A percentile compares a stretch with the other conserved stretches of the same genome.
Evolutionary conservation across 1,140 invertebrate genomes (phyloP).

Genomic region (Hypothenemus hampei): DNA sequence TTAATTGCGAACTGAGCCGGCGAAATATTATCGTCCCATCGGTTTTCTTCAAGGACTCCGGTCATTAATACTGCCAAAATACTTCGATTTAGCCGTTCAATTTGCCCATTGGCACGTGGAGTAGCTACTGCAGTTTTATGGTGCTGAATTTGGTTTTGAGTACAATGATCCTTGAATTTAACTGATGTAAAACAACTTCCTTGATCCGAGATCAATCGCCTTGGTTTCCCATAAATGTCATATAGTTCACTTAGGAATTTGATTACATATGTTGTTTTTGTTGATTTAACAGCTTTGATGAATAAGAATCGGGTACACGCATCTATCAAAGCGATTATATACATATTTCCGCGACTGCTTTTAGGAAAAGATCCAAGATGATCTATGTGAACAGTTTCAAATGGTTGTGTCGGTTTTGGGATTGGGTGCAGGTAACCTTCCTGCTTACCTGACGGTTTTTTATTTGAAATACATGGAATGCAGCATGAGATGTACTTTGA

Average conservation of each 20-base stretch:
- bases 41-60: constrained; percentile 10
- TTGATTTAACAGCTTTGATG: constrained; percentile 20
- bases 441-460: too few species aligned
- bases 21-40: constrained; percentile 20
- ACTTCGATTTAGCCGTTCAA: constrained; percentile 32
- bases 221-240: constrained; percentile 31
- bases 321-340: constrained; percentile 28
- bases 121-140: constrained; percentile 32
- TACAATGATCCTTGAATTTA: constrained; percentile 31
- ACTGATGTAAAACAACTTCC: constrained; percentile 32
- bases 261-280: constrained; percentile 2
- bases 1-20: constrained; percentile 26
- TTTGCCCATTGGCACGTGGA: constrained; percentile 35
- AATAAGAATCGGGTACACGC: too few species aligned
- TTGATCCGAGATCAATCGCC: constrained; percentile 32
- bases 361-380: constrained; percentile 25
- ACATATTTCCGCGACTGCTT: constrained; percentile 19
- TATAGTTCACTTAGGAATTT: too few species aligned
- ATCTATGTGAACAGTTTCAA: constrained; percentile 29
- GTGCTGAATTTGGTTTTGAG: constrained; percentile 23
- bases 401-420: constrained; percentile 26
- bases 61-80: constrained; percentile 28
- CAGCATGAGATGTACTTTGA: too few species aligned
- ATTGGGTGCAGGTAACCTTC: constrained; percentile 6
- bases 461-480: too few species aligned